Evolutionary conservation across 2,797 vertebrate genomes (phyloP).

Genomic region (Cyclopterus lumpus): DNA sequence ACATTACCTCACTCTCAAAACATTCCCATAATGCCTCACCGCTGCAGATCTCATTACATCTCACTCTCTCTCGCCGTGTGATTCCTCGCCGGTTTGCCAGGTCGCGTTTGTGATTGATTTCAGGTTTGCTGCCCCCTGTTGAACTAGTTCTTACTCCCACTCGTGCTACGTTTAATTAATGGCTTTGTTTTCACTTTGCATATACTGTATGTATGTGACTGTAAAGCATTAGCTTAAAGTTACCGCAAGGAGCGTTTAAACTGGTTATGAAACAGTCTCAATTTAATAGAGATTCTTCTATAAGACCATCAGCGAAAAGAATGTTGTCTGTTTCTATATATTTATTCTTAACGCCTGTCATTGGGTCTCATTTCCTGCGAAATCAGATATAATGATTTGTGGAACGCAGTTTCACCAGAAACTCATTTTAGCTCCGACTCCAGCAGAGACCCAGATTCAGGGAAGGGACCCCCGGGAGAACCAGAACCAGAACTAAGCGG

Average conservation of each 20-base stretch:
- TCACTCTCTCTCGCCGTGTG: constrained; percentile 5
- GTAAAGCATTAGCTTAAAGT: neutral
- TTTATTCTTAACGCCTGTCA: neutral
- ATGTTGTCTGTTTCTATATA: neutral
- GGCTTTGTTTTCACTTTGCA: constrained; percentile 3
- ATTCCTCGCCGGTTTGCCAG: constrained; percentile 18
- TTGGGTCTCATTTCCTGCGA: too few species aligned
- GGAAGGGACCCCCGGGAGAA: too few species aligned
- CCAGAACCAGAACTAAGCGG: too few species aligned
- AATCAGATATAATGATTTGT: neutral
- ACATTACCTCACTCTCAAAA: constrained; percentile 66
- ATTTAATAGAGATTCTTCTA: neutral
- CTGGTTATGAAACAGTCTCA: neutral
- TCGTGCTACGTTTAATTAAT: neutral
- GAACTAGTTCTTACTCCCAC: neutral
- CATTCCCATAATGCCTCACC: constrained; percentile 55
- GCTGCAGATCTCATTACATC: constrained; percentile 62
- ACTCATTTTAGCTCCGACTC: too few species aligned
- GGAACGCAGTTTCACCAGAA: neutral
- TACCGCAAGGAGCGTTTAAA: neutral
- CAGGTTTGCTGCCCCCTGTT: constrained; percentile 18
- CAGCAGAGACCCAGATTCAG: too few species aligned
- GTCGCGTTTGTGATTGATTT: constrained; percentile 35
- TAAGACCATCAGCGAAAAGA: neutral
- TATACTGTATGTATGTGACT: neutral